Evolutionary conservation across 2,113 vertebrate species (phyloP).

Genomic region (Struthidea cinerea): DNA sequence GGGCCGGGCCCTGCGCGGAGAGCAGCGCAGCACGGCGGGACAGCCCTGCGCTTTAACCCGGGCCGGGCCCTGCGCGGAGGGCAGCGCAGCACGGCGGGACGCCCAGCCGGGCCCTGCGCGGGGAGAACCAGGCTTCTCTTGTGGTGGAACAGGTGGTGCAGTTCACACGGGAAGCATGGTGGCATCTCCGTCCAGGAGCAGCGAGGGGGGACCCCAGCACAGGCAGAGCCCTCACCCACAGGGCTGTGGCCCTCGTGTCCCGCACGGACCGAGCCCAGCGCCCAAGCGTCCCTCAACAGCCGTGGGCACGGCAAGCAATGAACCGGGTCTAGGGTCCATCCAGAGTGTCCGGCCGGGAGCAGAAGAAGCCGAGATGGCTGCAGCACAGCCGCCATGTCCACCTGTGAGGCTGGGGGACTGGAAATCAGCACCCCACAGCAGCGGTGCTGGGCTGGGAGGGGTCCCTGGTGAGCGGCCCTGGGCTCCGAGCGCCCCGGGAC

Average conservation of each 20-base stretch:
- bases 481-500: neutral
- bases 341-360: neutral
- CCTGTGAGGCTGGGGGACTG: neutral
- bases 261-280: neutral
- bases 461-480: too few species aligned
- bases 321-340: too few species aligned
- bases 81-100: too few species aligned
- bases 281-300: neutral
- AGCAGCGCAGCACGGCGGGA: too few species aligned
- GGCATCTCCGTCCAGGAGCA: neutral
- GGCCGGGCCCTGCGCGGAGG: too few species aligned
- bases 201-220: accelerated
- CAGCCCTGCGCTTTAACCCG: too few species aligned
- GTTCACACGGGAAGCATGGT: accelerated
- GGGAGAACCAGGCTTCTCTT: too few species aligned
- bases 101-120: too few species aligned
- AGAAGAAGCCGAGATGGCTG: too few species aligned
- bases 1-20: too few species aligned
- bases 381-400: accelerated
- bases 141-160: too few species aligned
- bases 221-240: neutral
- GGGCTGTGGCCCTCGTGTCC: neutral
- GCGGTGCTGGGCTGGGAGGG: neutral
- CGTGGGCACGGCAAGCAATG: accelerated
- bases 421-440: too few species aligned